A percentile compares a stretch with the other conserved stretches of the same genome.
These are phyloP conservation scores for Stenoptilia bipunctidactyla DNA, from an alignment of 2,888 invertebrate species.

Conservation along the genomic window DNA sequence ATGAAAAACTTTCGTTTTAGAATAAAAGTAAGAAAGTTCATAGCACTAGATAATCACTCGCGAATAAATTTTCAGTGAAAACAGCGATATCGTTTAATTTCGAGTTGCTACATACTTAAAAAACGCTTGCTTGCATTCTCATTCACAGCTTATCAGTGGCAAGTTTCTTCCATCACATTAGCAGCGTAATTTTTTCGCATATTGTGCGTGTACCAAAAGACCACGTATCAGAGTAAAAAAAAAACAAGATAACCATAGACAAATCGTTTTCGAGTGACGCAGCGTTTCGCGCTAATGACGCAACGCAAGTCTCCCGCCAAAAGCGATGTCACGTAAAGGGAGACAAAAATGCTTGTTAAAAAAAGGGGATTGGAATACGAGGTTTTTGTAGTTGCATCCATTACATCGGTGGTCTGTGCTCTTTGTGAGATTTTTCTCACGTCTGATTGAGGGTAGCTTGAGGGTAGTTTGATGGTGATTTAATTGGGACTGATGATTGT, in stretches of 20 bases:
- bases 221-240: constrained; percentile 45
- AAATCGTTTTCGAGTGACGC: constrained; percentile 60
- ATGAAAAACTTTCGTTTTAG: too few relatives aligned
- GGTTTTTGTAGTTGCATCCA: constrained; percentile 42
- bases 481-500: constrained; percentile 66
- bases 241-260: constrained; percentile 61
- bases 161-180: constrained; percentile 63
- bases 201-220: constrained; percentile 52
- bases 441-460: not conserved
- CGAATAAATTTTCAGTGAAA: too few relatives aligned
- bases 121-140: constrained; percentile 34
- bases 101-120: too few relatives aligned
- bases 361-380: constrained; percentile 35
- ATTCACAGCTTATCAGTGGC: constrained; percentile 51
- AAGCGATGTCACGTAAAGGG: constrained; percentile 42
- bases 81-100: too few relatives aligned
- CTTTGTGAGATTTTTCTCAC: constrained; percentile 63
- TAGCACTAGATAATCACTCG: too few relatives aligned
- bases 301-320: constrained; percentile 22
- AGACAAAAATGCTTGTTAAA: constrained; percentile 42
- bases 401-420: constrained; percentile 34
- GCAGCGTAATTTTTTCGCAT: constrained; percentile 52
- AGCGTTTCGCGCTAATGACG: constrained; percentile 59
- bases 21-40: too few relatives aligned
- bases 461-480: constrained; percentile 42